phyloP scores from a whole-genome alignment of 2,888 invertebrate species.

The Sinohyriopsis cumingii region DNA sequence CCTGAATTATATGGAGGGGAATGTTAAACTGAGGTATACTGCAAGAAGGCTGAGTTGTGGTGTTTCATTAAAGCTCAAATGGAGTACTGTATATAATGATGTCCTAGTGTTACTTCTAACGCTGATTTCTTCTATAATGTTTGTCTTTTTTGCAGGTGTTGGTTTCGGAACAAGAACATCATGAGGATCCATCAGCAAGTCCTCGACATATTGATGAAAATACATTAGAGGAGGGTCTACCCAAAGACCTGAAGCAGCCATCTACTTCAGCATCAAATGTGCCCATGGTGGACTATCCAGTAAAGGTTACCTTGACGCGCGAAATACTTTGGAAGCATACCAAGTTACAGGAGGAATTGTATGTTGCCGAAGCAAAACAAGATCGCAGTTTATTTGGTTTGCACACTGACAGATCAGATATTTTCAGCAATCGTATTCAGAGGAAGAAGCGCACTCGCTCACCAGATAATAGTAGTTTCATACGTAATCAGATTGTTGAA shows the following conservation, averaged over 20 bases:
- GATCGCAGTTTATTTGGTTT: constrained; percentile 22
- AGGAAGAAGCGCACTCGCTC: no score
- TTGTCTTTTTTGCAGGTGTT: constrained; percentile 38
- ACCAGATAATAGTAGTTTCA: no score
- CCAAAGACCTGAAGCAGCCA: neutral
- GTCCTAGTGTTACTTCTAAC: neutral
- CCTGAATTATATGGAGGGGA: no score
- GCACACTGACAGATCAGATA: no score
- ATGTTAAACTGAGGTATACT: no score
- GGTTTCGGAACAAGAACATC: constrained; percentile 54
- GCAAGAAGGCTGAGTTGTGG: no score
- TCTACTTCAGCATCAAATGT: no score
- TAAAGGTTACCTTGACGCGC: constrained; percentile 44
- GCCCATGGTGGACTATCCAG: constrained; percentile 16
- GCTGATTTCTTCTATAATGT: neutral
- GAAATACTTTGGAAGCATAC: constrained; percentile 52
- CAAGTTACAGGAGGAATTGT: constrained; percentile 48
- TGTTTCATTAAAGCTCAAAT: no score
- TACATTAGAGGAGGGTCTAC: constrained; percentile 7
- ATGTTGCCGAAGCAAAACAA: constrained; percentile 47
- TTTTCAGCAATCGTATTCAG: no score
- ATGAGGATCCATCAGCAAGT: constrained; percentile 40
- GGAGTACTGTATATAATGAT: no score
- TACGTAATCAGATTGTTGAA: no score
- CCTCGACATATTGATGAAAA: constrained; percentile 23